Base-by-base conservation (phyloP, 2,888 invertebrate species). In the Tetrapedia diversipes region DNA sequence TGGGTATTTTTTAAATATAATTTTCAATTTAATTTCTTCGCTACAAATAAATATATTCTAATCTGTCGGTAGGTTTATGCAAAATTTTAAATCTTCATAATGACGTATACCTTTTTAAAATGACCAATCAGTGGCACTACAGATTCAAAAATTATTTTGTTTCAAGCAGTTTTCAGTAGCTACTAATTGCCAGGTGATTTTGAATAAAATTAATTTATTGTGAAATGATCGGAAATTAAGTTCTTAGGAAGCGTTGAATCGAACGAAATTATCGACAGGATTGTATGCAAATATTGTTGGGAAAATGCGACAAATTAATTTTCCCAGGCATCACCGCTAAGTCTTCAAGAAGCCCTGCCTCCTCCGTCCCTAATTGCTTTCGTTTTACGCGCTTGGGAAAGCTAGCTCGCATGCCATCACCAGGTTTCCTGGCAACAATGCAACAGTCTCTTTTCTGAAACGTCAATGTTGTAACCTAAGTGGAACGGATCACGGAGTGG, bases 321-420 rank as follows among this genome's bases (percentile, higher is more conserved):
- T 68, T 61, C 72, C 56, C 27, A 29, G 22, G 41, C 41, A 43
- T 56, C 77, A 65, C 39, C 34, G 60, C 43, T 68, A 72, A 65
- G 77, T 72, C 78, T 79, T 77, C 72, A 10, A 34, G 72, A 72
- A 79, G 72, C 72, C 77, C 59, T 34, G 60, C 61, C 53, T 27
- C 19, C 59, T 37, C 11, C 59, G 14, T 24, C 22, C 54, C 60
- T 79, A 79, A 79, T 79, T 79, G 72, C 67, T 77, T 54, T 61
- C 71, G 71, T 60, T 77, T 72, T 43, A 53, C 45, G 16, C 24
- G 43, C 10, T 45, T 39, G 22, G 59, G 39, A 64, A 66, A 66
- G 37, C 59, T 68, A 7, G 45, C 34, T 37, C 68, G 19, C 27
- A 34, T 51, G 43, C n/a, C n/a, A n/a, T n/a, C n/a, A n/a, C n/a